Evolutionary conservation across 2,888 invertebrate genomes (phyloP).

Genomic region (Pegoplata infirma): DNA sequence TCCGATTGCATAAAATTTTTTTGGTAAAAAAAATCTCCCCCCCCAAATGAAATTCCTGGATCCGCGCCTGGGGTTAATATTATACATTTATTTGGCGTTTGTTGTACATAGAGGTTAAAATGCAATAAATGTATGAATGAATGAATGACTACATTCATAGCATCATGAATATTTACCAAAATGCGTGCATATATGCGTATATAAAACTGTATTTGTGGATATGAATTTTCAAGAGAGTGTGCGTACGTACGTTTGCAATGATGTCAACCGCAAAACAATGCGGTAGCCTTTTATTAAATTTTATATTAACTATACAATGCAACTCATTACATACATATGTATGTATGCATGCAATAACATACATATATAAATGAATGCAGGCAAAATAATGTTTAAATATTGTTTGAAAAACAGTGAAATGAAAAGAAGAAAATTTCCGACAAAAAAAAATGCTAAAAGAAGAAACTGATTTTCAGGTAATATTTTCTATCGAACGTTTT

Average conservation of each 20-base stretch:
- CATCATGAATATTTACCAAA: neutral
- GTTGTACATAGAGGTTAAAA: neutral
- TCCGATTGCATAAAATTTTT: no score
- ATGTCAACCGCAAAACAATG: constrained; percentile 58
- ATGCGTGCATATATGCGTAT: neutral
- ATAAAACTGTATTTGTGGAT: neutral
- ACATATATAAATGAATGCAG: neutral
- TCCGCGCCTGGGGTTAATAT: no score
- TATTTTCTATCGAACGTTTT: no score
- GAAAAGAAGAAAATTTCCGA: no score
- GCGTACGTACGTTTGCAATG: constrained; percentile 13
- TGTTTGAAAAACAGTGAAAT: no score
- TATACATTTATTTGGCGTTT: neutral
- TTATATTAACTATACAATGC: constrained; percentile 53
- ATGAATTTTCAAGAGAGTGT: neutral
- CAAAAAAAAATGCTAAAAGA: no score
- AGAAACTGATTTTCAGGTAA: no score
- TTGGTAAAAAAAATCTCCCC: no score
- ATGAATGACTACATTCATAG: constrained; percentile 1
- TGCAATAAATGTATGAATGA: constrained; percentile 30
- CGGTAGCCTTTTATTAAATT: constrained; percentile 57
- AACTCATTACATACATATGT: neutral
- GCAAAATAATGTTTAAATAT: no score
- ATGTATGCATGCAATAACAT: neutral
- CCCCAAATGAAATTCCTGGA: no score